Base-by-base conservation (phyloP, 2,113 vertebrate genomes). In the Macaca nemestrina region DNA sequence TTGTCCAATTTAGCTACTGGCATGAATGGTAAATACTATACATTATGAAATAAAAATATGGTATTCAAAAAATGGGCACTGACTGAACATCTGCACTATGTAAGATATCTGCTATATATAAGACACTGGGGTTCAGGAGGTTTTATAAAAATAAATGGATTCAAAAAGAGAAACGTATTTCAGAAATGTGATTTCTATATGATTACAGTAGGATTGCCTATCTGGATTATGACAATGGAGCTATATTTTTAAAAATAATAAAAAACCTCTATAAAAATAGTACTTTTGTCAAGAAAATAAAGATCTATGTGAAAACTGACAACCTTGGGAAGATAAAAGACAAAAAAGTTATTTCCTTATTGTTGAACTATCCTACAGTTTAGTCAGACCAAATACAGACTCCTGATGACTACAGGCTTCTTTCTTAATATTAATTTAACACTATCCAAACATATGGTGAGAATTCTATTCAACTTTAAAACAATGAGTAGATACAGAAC, bases 401-500 rank as follows among this genome's bases (percentile, higher is more conserved):
- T 78, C 43, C 55, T 12, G 55, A 85, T 61, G 48, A 82, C 40
- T 85, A 57, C 0, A 87, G 13, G 38, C 22, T 84, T 20, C 76
- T 91, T 32, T 75, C 35, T 35, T 93, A 93, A 96, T 12, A 57
- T 84, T 64, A 84, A 12, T 27, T 32, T 85, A 64, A 81, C 16
- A 81, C 40, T 23, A 30, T 68, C 32, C n/a, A 64, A n/a, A 94
- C 32, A 93, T 68, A 79, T 23, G 38, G 30, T 79, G 90, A 88
- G 13, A 79, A 95, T 90, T 59, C 38, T n/a, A 16, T 35, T 84
- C 27, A 90, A 27, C n/a, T 93, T 84, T 67, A 84, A 88, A 94
- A 75, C 35, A 79, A 30, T 50, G 5, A 75, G 9, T 61, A 55
- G 25, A 82, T 93, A 57, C 30, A 6, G 38, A 90, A 18, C 10